A percentile compares a stretch with the other conserved stretches of the same genome.
phyloP scores from a whole-genome alignment of 2,888 invertebrate species.

The Drosophila birchii region DNA sequence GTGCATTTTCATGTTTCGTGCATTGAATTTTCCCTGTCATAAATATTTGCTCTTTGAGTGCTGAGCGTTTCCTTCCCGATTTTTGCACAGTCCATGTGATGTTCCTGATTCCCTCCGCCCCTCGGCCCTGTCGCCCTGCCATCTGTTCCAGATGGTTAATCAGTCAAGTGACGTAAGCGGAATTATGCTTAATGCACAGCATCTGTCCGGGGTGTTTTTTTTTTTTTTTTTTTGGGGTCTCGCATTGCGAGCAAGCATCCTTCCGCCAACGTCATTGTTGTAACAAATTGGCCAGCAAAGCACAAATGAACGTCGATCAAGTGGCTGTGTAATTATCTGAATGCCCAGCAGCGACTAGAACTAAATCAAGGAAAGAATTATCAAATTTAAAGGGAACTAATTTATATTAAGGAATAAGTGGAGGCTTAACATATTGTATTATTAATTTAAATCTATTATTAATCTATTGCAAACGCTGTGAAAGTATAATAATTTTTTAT shows the following conservation, averaged over 20 bases:
- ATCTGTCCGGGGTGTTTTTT: not conserved
- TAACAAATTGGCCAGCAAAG: constrained; percentile 22
- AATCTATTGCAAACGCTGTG: not conserved
- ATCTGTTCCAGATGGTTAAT: constrained; percentile 44
- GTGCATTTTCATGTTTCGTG: constrained; percentile 56
- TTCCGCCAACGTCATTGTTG: constrained; percentile 16
- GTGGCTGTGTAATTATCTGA: constrained; percentile 5
- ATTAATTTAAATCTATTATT: no score
- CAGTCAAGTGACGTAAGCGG: constrained; percentile 54
- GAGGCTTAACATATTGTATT: not conserved
- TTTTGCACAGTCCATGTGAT: not conserved
- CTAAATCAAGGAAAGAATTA: not conserved
- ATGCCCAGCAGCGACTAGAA: not conserved
- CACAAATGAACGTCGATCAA: constrained; percentile 17
- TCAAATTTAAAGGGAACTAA: not conserved
- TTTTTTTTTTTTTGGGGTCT: not conserved
- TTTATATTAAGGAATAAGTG: no score
- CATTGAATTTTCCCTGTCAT: constrained; percentile 54
- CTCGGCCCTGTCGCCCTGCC: not conserved
- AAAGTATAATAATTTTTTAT: not conserved
- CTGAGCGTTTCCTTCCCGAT: constrained; percentile 3
- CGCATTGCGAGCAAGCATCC: constrained; percentile 7
- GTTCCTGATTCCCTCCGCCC: not conserved
- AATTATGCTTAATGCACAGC: constrained; percentile 44
- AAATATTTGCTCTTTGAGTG: constrained; percentile 35